A percentile compares a stretch with the other conserved stretches of the same genome.
Evolutionary conservation across 1,140 invertebrate species (phyloP).

Genomic region (Drosophila erecta): DNA sequence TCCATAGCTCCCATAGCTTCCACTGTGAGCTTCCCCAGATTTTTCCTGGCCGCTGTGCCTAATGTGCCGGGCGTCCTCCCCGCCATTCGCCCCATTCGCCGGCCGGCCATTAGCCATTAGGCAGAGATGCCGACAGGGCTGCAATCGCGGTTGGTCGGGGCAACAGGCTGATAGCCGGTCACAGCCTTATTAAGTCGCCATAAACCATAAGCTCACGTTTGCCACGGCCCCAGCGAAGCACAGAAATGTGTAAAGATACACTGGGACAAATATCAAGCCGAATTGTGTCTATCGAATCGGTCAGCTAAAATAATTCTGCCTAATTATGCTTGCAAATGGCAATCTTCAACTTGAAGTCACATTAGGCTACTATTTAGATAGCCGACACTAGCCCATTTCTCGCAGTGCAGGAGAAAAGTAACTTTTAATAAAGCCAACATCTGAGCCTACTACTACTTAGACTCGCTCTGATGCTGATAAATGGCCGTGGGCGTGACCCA

Average conservation of each 20-base stretch:
- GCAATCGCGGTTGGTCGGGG: slow-evolving; percentile 47
- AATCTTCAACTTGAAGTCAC: no score
- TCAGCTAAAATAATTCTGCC: no score
- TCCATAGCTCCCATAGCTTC: slow-evolving; percentile 3
- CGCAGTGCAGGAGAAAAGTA: slow-evolving; percentile 19
- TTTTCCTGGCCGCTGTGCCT: slow-evolving; percentile 56
- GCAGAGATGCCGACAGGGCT: slow-evolving; percentile 60
- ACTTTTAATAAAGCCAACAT: slow-evolving; percentile 78
- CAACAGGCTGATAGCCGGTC: slow-evolving; percentile 68
- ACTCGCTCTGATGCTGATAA: slow-evolving; percentile 62
- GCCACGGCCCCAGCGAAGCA: slow-evolving; percentile 31
- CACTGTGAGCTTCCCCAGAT: slow-evolving; percentile 3
- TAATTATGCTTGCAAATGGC: no score
- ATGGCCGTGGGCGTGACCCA: slow-evolving; percentile 71
- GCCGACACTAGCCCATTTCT: not conserved
- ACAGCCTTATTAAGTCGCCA: slow-evolving; percentile 79
- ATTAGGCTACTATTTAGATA: not conserved
- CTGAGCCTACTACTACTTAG: slow-evolving; percentile 34
- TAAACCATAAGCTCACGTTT: slow-evolving; percentile 82
- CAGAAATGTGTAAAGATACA: slow-evolving; percentile 34
- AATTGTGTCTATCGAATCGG: no score
- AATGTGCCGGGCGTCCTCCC: slow-evolving; percentile 45
- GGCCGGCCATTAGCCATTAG: slow-evolving; percentile 52
- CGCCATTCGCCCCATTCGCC: not conserved
- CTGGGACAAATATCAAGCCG: not conserved